Base-by-base conservation (phyloP, 2,797 vertebrate species). In the Brachyalestes nurse region DNA sequence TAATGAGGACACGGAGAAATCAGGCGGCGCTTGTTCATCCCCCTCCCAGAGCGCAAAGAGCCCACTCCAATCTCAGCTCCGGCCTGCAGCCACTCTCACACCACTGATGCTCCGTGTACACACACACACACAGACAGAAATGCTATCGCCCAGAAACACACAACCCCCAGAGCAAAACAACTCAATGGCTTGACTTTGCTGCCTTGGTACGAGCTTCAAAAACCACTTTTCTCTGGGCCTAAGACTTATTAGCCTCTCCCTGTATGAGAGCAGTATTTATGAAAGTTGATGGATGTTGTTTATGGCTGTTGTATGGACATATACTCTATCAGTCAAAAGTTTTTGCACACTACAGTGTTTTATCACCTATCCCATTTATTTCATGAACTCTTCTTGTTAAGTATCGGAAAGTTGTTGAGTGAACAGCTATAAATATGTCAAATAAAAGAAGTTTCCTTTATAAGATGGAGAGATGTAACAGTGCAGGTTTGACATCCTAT, bases 1-100 rank as follows among this genome's bases (percentile, higher is more conserved):
- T 93, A 94, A 94, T 93, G 91, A 94, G 93, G 92, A 91, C 92
- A 91, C 91, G 87, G 90, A 93, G 87, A 84, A 89, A 91, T 65
- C 55, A 75, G 23, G 81, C 77, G 78, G 51, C 23, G 28, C 53
- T 74, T 74, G 47, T 55, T 65, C 62, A 65, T 65, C 34, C 62
- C 34, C 62, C 34, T 42, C 34, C 62, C 62, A 40, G 34, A 40
- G 87, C 87, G 81, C 80, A 78, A 85, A 88, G 81, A 85, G 64
- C 64, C 75, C 38, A 79, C 71, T 72, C 70, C 82, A 72, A 72
- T 72, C 69, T 55, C 28, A 38, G 16, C 25, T 72, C 25, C 25
- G 4, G 49, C 25, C 49, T 55, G 17, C 49, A 53, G 40, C 25
- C 47, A 28, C 79, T 84, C 67, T 75, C 77, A 77, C 28, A 61